Conservation (phyloP, 2,888 invertebrate genomes). For the Aspidiotus rigidus region DNA sequence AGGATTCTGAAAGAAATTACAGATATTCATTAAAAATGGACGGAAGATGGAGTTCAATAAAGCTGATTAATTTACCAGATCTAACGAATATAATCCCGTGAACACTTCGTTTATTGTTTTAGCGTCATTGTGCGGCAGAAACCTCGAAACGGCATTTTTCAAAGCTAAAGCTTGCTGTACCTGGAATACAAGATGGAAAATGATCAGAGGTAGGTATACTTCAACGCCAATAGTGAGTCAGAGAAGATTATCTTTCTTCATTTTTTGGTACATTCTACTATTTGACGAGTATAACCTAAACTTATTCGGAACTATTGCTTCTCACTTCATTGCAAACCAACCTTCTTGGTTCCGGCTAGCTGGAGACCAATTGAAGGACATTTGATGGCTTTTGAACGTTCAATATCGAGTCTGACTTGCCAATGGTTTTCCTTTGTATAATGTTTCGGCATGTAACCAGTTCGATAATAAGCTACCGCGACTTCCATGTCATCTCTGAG, state of each 20-base stretch:
- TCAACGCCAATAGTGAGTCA: no score
- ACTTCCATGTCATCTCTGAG: slow-evolving; percentile 61
- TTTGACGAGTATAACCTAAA: not conserved
- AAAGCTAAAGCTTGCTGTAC: slow-evolving; percentile 83
- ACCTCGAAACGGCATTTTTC: slow-evolving; percentile 64
- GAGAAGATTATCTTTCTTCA: no score
- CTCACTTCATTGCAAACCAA: slow-evolving; percentile 34
- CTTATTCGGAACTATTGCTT: not conserved
- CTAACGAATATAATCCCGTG: slow-evolving; percentile 81
- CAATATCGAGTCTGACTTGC: slow-evolving; percentile 71
- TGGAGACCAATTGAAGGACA: slow-evolving; percentile 91
- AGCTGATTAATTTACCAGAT: slow-evolving; percentile 50
- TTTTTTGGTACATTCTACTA: no score
- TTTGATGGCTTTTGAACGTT: slow-evolving; percentile 82
- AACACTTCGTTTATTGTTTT: slow-evolving; percentile 68
- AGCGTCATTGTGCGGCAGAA: slow-evolving; percentile 55
- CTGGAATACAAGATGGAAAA: slow-evolving; percentile 38
- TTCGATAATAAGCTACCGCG: slow-evolving; percentile 84
- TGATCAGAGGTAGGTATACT: no score
- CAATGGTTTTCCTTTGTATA: slow-evolving; percentile 74
- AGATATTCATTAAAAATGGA: no score
- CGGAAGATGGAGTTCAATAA: no score
- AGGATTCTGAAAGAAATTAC: slow-evolving; percentile 44
- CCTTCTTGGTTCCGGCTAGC: slow-evolving; percentile 87
- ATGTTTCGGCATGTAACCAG: slow-evolving; percentile 81